phyloP scores from a whole-genome alignment of 2,797 vertebrate species.

The Oreochromis mossambicus region DNA sequence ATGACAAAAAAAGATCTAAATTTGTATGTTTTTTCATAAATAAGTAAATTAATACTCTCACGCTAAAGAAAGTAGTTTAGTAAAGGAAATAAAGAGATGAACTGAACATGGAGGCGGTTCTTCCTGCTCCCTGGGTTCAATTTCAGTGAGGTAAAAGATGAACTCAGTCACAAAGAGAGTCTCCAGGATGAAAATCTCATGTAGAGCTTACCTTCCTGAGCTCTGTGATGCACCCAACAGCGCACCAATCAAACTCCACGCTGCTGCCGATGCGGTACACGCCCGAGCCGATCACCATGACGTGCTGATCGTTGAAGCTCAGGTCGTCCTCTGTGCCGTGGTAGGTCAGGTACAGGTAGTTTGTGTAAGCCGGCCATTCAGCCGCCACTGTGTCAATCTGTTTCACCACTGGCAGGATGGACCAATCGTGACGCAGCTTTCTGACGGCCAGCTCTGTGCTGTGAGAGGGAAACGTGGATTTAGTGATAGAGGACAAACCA shows the following conservation, averaged over 20 bases:
- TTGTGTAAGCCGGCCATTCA: constrained; percentile 94
- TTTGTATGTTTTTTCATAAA: not conserved
- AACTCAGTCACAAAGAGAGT: not conserved
- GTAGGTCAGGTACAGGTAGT: constrained; percentile 97
- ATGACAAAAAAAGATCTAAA: not conserved
- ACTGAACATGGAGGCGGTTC: not conserved
- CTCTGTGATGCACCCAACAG: constrained; percentile 93
- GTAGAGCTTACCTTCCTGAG: constrained; percentile 82
- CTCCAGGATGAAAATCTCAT: not conserved
- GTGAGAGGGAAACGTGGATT: not conserved
- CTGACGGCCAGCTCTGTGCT: constrained; percentile 94
- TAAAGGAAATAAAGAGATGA: not conserved
- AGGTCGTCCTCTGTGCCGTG: constrained; percentile 85
- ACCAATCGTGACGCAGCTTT: constrained; percentile 87
- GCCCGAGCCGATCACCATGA: constrained; percentile 95
- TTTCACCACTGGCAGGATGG: constrained; percentile 91
- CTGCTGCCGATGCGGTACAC: constrained; percentile 98
- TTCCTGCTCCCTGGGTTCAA: not conserved
- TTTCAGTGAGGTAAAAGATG: not conserved
- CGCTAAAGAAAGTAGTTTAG: not conserved
- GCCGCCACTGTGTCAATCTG: constrained; percentile 98
- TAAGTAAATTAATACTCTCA: not conserved
- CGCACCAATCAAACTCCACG: constrained; percentile 97
- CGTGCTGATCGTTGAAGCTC: constrained; percentile 81
- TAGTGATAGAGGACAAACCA: not conserved